Conservation (phyloP, 64 coral and sea anemone species). For the Acropora tenuis region DNA sequence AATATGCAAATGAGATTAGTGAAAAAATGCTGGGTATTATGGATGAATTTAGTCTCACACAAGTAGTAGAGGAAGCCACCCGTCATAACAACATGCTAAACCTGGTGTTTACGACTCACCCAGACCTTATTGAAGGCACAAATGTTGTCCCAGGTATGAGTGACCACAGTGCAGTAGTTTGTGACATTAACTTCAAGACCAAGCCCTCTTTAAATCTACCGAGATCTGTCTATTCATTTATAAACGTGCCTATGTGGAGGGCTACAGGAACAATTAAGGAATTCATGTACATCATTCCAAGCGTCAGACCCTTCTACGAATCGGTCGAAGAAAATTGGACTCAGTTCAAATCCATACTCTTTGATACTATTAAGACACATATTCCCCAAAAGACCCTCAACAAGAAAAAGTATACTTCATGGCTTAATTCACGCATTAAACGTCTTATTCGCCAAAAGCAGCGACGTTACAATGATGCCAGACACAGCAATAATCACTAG, state of each 20-base stretch:
- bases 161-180: neutral
- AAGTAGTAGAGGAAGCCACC: conserved; percentile 52
- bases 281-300: conserved; percentile 29
- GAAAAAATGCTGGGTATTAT: too few species aligned
- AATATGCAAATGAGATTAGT: too few species aligned
- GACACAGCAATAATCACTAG: neutral
- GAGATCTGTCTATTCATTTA: neutral
- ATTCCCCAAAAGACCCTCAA: neutral
- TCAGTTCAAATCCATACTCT: conserved; percentile 51
- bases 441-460: conserved; percentile 68
- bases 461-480: conserved; percentile 48
- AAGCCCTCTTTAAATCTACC: neutral
- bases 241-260: conserved; percentile 53
- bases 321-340: conserved; percentile 62
- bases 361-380: neutral
- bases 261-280: conserved; percentile 24
- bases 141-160: conserved; percentile 70
- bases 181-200: conserved; percentile 60
- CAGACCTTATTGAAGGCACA: conserved; percentile 51
- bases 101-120: conserved; percentile 59
- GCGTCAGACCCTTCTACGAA: conserved; percentile 57
- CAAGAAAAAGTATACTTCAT: conserved; percentile 43
- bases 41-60: neutral
- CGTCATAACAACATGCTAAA: conserved; percentile 51
- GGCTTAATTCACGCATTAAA: neutral